Base-by-base conservation (phyloP, 2,113 vertebrate genomes). In the Chroicocephalus ridibundus region DNA sequence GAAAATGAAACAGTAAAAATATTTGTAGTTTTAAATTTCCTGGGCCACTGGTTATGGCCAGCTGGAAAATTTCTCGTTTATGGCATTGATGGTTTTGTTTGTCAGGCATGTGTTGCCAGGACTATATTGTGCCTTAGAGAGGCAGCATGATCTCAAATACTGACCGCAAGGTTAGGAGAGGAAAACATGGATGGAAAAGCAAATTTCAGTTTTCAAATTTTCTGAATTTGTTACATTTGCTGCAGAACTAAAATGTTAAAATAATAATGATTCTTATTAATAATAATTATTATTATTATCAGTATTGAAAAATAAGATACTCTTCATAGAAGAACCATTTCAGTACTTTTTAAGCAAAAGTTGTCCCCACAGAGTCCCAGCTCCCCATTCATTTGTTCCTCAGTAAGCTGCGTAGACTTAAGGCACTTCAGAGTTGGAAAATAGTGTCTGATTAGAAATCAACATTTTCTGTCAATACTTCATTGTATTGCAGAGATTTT, bases 1-100 rank as follows among this genome's bases (percentile, higher is more conserved):
- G 88, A 89, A 90, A 93, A 94, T 40, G 25, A 80, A 96, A 70
- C 42, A 80, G 25, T 77, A 82, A 87, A 91, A 90, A 60, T 78
- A 64, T 66, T 87, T 94, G 51, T 55, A 90, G n/a, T 31, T n/a
- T 92, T 85, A 88, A 52, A 94, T 95, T 97, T 93, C 66, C 44
- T 90, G 69, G 72, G 68, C 60, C 83, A 74, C 40, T 82, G 58
- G 57, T 87, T 94, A 61, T 89, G 60, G 47, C 80, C 52, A 86
- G 49, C 38, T 93, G 61, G 94, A 93, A 95, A 86, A 71, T 77
- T 55, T 90, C 64, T 88, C 65, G 90, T 92, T 90, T 93, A 74
- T 46, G n/a, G 51, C 40, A 57, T 6, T 71, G 71, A 68, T 81
- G 68, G 36, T 42, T 77, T 84, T 89, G 57, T 93, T 74, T 92